Evolutionary conservation across 2,797 vertebrate genomes (phyloP).

Genomic region (Garrulus glandarius): DNA sequence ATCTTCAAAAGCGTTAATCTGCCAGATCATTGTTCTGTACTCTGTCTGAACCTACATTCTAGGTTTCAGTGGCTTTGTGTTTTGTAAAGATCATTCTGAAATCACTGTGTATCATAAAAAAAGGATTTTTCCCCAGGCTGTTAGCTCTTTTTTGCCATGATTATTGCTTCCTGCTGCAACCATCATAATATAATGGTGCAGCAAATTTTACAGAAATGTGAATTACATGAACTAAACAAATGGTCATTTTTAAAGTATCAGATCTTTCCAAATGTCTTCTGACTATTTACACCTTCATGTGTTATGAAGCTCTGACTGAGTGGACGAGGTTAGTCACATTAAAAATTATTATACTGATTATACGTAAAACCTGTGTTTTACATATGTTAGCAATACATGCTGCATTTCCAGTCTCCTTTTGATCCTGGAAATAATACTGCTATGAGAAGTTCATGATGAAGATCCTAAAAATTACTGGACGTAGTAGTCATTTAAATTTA

Average conservation of each 20-base stretch:
- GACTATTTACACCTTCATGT: not conserved
- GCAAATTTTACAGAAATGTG: not conserved
- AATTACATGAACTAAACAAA: not conserved
- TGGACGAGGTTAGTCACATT: not conserved
- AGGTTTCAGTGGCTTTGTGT: not conserved
- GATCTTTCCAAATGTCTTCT: not conserved
- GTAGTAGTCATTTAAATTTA: not conserved
- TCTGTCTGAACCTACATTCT: not conserved
- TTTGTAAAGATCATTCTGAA: not conserved
- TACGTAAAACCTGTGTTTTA: not conserved
- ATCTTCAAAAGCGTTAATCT: not conserved
- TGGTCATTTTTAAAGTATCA: not conserved
- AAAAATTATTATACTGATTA: not conserved
- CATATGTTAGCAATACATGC: not conserved
- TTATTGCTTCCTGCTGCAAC: constrained; percentile 1
- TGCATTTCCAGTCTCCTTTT: not conserved
- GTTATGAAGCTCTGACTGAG: not conserved
- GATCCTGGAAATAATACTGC: not conserved
- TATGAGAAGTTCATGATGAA: not conserved
- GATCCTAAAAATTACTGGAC: not conserved
- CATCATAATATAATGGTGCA: not conserved
- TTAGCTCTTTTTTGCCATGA: constrained; percentile 4
- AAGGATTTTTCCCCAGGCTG: not conserved
- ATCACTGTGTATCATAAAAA: not conserved
- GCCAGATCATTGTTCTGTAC: not conserved